Evolutionary conservation across 1,140 invertebrate genomes (phyloP), one percentile per base, ranked within the genome.

Genomic region (Drosophila setifemur): DNA sequence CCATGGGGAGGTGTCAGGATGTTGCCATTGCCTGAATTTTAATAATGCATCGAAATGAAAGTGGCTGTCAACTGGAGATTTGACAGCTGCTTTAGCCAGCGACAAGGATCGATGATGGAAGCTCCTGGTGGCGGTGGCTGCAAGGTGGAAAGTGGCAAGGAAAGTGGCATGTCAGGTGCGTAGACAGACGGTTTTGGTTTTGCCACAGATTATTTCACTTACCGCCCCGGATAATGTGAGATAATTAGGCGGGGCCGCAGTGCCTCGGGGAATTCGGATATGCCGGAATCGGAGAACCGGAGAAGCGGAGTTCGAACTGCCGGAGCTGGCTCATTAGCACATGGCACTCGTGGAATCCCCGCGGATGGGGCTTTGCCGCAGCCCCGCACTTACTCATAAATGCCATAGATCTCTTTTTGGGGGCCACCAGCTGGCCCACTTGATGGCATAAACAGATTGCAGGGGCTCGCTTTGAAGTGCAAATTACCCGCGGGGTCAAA

Each of bases 41-140:
- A 83, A 83, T 83, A 83, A 83, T 85, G 79, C 78, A 83, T 79
- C 78, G 81, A 83, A 83, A 85, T 83, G 78, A 83, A 83, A 83
- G 78, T 83, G 81, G 79, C 78, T 83, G 78, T 83, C 78, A 85
- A 85, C 78, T 83, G 70, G 66, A 85, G 79, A 61, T 61, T 61
- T 61, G 57, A 58, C 57, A 61, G 57, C 53, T 61, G 57, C 57
- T 61, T 61, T 61, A 58, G 53, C 29, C 28, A 39, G 57, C 77
- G 77, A 81, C 77, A 81, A 81, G 77, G 77, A 81, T 81, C 78
- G 78, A 83, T 83, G 78, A 82, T 77, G 77, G 66, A 71, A 74
- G 28, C 18, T 48, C 12, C n/a, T n/a, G n/a, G 19, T 52, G 19
- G 19, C 45, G 8, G 47, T 35, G 29, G 29, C 18, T 43, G 18